Percentiles rank a stretch among this genome's conserved stretches.
Conservation (phyloP, 2,113 vertebrate species). For the Spizaetus ornatus region DNA sequence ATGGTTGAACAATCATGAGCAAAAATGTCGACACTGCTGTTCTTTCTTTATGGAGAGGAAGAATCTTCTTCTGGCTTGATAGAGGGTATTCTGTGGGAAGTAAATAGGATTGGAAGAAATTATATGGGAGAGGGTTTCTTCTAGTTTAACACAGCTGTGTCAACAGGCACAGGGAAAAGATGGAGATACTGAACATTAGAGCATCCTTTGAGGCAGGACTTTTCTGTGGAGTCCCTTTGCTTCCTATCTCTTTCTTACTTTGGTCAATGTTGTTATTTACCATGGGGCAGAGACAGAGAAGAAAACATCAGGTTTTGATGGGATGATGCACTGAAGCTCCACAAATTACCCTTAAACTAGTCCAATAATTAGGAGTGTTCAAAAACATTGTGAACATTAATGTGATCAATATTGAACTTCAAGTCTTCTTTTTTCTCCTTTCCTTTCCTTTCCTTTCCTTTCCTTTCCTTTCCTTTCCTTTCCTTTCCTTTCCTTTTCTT, state of each 20-base stretch:
- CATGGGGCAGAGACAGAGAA: background rate
- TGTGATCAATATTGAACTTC: background rate
- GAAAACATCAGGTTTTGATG: background rate
- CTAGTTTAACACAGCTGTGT: background rate
- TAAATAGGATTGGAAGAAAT: background rate
- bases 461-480: too few relatives aligned
- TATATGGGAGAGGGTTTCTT: background rate
- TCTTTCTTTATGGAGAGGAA: background rate
- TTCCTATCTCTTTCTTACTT: background rate
- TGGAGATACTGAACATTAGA: background rate
- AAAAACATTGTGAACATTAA: background rate
- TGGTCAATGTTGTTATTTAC: background rate
- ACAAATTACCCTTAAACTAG: background rate
- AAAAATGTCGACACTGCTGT: background rate
- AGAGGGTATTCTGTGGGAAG: background rate
- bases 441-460: background rate
- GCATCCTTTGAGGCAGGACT: background rate
- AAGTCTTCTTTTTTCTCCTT: background rate
- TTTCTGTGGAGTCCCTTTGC: background rate
- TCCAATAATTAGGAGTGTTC: background rate
- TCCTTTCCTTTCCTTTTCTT: too few relatives aligned
- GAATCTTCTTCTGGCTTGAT: background rate
- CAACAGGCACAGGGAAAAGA: background rate
- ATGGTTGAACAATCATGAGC: background rate
- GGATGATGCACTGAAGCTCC: background rate